Base-by-base conservation (phyloP, 2,113 vertebrate genomes). In the Eudorcas thomsonii region DNA sequence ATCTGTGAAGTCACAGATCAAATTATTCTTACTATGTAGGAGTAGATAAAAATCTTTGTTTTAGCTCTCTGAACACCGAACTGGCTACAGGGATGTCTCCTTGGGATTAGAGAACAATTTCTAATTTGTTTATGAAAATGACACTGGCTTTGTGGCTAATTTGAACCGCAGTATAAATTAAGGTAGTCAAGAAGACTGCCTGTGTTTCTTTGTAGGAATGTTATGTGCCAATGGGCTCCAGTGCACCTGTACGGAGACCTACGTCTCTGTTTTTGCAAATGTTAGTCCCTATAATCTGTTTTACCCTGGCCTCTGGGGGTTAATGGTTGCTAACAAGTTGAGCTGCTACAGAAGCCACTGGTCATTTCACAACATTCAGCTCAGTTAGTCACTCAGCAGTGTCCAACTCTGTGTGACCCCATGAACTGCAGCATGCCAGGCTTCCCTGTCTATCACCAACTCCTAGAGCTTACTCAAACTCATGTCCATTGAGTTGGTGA, bases 91-190 rank as follows among this genome's bases (percentile, higher is more conserved):
- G 23, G 55, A 91, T 64, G 8, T 67, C 54, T 95, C 74, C 57
- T 88, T 25, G 1, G 59, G 36, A 48, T 90, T 94, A 67, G 55
- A 60, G 52, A 94, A 54, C 67, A 92, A 60, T 96, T 81, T 91
- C 77, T 91, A 86, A 92, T 88, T 95, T 86, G 43, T 43, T 88
- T 48, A 55, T 60, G 59, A 94, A 94, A 91, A 96, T 96, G 85
- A 64, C 82, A 62, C 55, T 62, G 57, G 59, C 25, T 94, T 71
- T 83, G 57, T 62, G 89, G 59, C 74, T 88, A 33, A 82, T 55
- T 91, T 71, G 67, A 92, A 91, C 77, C 74, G 62, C 28, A 59
- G 77, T 93, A 15, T 78, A 97, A 78, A 77, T 92, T 54, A 93
- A 94, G 74, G 62, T 55, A 28, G 50, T 30, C 54, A 71, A 83